Base-by-base conservation (phyloP, 1,140 invertebrate species). In the Neodiprion fabricii region DNA sequence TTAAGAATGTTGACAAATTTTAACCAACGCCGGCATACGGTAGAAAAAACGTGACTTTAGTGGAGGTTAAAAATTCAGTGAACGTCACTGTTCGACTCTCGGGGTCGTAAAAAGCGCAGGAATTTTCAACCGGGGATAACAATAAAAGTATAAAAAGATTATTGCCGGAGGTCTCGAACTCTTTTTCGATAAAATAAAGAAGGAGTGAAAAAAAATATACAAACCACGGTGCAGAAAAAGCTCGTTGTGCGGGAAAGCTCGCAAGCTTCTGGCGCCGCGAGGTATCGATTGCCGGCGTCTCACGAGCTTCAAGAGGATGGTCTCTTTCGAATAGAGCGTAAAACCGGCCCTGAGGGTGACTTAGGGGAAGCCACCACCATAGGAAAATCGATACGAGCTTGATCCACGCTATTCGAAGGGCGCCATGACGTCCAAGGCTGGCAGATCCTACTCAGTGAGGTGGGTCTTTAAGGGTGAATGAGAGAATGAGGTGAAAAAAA, bases 381-480 rank as follows among this genome's bases (percentile, higher is more conserved):
- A 71, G 75, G 80, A 83, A 81, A 83, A 87, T 85, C 85, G 85
- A 87, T 84, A 79, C 74, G 75, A 78, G 79, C 75, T 79, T 75
- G 53, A 69, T 75, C 65, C 70, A 77, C 79, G 80, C 79, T 76
- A 61, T 74, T 76, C 77, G 65, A 73, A 65, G 78, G 79, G 86
- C 85, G 83, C 86, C 85, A 88, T 87, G 86, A 85, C 86, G 84
- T 86, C 86, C 79, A 87, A 87, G 87, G 78, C 85, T 74, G 85
- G 82, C 85, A 88, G 85, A 81, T 85, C 87, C 77, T 86, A 81
- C 77, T 84, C 81, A 68, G 82, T 84, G 79, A 86, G 86, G 86
- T 87, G 85, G 85, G 82, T 3, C 28, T 61, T 61, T 61, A 61
- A 61, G 11, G 3, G 53, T 14, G 11, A 4, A 17, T 11, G 53